These are phyloP conservation scores for Trypoxylon attenuatum DNA, from an alignment of 2,888 invertebrate species.

Conservation along the genomic window DNA sequence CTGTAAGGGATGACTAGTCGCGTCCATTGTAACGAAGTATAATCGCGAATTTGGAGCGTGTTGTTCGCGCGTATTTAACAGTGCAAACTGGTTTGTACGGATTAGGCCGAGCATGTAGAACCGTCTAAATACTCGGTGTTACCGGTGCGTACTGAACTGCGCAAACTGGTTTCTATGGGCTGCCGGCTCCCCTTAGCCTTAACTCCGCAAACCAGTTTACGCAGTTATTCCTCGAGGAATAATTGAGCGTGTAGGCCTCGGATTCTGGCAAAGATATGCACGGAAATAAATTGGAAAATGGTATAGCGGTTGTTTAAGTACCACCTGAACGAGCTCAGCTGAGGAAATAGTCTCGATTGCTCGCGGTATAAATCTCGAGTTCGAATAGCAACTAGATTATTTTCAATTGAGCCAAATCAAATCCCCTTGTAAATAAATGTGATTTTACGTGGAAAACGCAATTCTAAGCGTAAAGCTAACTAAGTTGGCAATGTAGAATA, in stretches of 20 bases:
- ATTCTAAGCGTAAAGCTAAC: too few relatives aligned
- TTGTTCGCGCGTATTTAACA: conserved; percentile 36
- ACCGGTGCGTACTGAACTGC: conserved; percentile 43
- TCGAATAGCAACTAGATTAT: too few relatives aligned
- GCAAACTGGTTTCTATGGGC: conserved; percentile 46
- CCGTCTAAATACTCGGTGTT: conserved; percentile 46
- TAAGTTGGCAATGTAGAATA: too few relatives aligned
- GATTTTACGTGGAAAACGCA: too few relatives aligned
- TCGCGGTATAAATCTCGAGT: neutral
- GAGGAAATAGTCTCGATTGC: neutral
- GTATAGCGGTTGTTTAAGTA: conserved; percentile 14
- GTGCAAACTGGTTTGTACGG: conserved; percentile 43
- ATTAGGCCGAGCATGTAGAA: conserved; percentile 44
- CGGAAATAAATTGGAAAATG: conserved; percentile 39
- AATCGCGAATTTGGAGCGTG: conserved; percentile 33
- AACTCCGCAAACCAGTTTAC: conserved; percentile 47
- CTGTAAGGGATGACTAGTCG: neutral
- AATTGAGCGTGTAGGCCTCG: conserved; percentile 47
- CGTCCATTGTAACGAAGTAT: conserved; percentile 12
- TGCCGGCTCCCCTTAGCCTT: conserved; percentile 30
- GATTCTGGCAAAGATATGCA: conserved; percentile 27
- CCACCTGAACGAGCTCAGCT: neutral
- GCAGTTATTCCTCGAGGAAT: conserved; percentile 43
- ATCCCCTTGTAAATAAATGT: too few relatives aligned
- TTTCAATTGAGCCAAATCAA: too few relatives aligned